Evolutionary conservation across 2,888 invertebrate genomes (phyloP), one percentile per base, ranked within the genome.

Genomic region (Aethes cnicana): DNA sequence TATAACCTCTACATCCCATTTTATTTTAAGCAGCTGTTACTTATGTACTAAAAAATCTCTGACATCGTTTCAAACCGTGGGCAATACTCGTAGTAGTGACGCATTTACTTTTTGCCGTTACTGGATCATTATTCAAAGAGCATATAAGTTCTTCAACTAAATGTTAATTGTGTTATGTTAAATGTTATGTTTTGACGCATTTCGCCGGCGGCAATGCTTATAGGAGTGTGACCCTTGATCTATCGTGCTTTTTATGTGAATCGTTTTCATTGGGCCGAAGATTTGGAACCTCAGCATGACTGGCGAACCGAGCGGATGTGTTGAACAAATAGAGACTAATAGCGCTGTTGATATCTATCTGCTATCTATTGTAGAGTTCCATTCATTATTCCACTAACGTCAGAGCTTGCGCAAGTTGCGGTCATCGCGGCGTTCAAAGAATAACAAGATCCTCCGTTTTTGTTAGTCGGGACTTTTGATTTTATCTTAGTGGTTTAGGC

Each of bases 371-470:
- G 35, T 32, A 16, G 3, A 2, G 16, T 1, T 8, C n/a, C 25
- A 25, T 39, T 25, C 23, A 39, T 39, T 4, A 25, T 39, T 8
- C 23, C 4, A n/a, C n/a, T 11, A n/a, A 25, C 25, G 39, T 39
- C 23, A 25, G 39, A 14, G 35, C 23, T 14, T 39, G 25, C 25
- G 39, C 25, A 25, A 5, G 21, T 25, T 25, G 39, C 25, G 39
- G 39, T 39, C 25, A 14, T 5, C 25, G 32, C n/a, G 16, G 25
- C 25, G 39, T 16, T 39, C 39, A 21, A 25, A 39, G 39, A 39
- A 39, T 39, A 16, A 9, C 9, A 37, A 37, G 16, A 16, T 12
- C 12, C 14, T 0, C 6, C 0, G 23, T 25, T 39, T 39, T 23
- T 32, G 32, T 6, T 3, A 3, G 4, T 2, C 8, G 16, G 25